Evolutionary conservation across 2,797 vertebrate genomes (phyloP).

Genomic region (Lutjanus campechanus): DNA sequence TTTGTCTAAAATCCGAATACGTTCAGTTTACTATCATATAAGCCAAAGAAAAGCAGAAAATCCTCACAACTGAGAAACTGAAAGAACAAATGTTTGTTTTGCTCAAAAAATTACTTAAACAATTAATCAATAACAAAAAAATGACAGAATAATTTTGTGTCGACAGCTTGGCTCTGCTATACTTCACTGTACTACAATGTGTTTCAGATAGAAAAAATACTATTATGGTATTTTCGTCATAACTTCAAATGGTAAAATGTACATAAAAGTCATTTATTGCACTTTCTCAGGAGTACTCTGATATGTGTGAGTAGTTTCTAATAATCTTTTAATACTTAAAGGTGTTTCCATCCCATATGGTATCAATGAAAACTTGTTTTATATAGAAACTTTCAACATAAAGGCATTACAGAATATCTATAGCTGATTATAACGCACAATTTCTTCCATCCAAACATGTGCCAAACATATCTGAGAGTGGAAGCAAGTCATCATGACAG

Average conservation of each 20-base stretch:
- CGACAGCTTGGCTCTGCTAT: background rate
- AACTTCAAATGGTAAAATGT: background rate
- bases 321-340: background rate
- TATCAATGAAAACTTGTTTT: conserved; percentile 5
- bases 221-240: background rate
- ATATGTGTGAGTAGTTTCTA: no score
- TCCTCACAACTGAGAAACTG: background rate
- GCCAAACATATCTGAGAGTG: conserved; percentile 7
- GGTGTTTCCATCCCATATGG: background rate
- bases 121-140: background rate
- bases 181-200: no score
- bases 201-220: background rate
- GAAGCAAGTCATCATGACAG: conserved; percentile 30
- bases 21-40: background rate
- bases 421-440: background rate
- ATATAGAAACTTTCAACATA: conserved; percentile 23
- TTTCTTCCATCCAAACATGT: background rate
- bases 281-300: background rate
- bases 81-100: no score
- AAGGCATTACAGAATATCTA: background rate
- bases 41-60: background rate
- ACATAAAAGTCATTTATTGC: background rate
- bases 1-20: background rate
- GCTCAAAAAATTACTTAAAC: background rate
- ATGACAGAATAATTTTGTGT: background rate